Conservation (phyloP, 2,113 vertebrate species). For the Neotoma lepida region DNA sequence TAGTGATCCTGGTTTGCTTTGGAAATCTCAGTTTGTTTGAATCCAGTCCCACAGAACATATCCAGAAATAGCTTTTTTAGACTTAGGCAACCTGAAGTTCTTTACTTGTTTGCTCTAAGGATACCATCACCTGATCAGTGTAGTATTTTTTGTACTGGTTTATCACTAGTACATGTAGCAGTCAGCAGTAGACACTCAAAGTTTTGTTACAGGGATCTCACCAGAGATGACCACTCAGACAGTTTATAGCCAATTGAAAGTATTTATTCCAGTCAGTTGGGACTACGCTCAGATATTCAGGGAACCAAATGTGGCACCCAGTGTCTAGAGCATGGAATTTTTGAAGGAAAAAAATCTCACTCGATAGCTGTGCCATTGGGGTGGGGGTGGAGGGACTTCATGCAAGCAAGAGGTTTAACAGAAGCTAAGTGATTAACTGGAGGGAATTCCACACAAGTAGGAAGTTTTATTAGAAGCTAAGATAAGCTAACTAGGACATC, state of each 20-base stretch:
- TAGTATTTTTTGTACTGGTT: neutral
- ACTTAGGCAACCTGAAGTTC: neutral
- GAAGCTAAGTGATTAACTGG: neutral
- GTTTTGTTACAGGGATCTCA: neutral
- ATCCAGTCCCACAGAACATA: neutral
- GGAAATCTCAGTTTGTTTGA: slow-evolving; percentile 36
- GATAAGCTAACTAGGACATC: neutral
- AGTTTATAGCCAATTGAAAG: neutral
- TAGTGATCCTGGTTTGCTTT: neutral
- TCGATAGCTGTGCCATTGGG: neutral
- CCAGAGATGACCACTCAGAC: neutral
- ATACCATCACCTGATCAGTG: neutral
- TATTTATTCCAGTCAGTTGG: neutral
- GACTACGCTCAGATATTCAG: neutral
- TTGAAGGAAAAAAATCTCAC: neutral
- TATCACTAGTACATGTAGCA: neutral
- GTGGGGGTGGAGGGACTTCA: neutral
- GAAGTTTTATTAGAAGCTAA: neutral
- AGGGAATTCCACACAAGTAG: neutral
- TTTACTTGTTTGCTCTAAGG: neutral
- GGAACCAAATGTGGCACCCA: neutral
- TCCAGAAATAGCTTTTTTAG: neutral
- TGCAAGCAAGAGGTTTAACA: neutral
- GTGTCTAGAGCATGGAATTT: neutral
- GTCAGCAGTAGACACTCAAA: neutral